A percentile compares a stretch with the other conserved stretches of the same genome.
Evolutionary conservation across 2,113 vertebrate genomes (phyloP).

Genomic region (Serinus canaria): DNA sequence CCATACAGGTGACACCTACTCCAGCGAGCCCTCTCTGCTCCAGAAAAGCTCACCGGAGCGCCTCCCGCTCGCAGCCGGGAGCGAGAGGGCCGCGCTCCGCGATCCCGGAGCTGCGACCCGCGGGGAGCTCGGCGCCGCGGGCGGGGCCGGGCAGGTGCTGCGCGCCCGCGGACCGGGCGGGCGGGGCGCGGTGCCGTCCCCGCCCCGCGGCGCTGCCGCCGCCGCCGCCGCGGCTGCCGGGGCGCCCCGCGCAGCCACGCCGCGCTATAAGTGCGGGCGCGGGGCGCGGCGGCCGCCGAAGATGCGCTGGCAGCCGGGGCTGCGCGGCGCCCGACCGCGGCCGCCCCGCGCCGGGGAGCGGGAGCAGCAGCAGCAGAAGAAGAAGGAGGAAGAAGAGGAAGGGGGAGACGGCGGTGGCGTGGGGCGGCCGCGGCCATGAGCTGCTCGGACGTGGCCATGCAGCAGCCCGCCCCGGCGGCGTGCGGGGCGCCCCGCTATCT

Average conservation of each 20-base stretch:
- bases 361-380: too few relatives aligned
- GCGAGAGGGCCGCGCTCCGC: rapidly evolving
- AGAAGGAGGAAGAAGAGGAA: background rate
- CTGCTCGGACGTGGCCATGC: conserved; percentile 92
- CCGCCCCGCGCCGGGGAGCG: too few relatives aligned
- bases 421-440: conserved; percentile 82
- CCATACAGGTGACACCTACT: background rate
- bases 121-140: background rate
- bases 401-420: background rate
- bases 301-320: too few relatives aligned
- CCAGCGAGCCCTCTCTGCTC: rapidly evolving
- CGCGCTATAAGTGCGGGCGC: too few relatives aligned
- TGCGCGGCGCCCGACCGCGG: background rate
- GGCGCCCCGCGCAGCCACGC: too few relatives aligned
- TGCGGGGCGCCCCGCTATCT: conserved; percentile 86
- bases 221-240: too few relatives aligned
- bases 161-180: background rate
- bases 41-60: background rate
- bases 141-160: background rate
- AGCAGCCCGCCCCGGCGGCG: conserved; percentile 76
- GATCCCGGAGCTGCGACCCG: rapidly evolving
- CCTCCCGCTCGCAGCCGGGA: background rate
- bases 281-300: too few relatives aligned
- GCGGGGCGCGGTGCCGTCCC: too few relatives aligned
- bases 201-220: too few relatives aligned